Evolutionary conservation across 2,888 invertebrate species (phyloP).

Genomic region (Conus canariensis): DNA sequence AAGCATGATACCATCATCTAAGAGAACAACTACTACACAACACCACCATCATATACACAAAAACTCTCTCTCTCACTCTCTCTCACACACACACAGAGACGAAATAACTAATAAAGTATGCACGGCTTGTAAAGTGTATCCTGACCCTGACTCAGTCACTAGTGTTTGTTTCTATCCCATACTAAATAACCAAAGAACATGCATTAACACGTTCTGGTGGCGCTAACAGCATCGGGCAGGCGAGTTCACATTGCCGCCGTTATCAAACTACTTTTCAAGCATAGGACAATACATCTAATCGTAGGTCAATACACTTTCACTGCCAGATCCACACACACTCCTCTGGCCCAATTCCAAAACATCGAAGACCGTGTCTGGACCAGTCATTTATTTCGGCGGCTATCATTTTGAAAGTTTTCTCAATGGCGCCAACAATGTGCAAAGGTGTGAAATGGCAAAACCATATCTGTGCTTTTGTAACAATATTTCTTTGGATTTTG

Average conservation of each 20-base stretch:
- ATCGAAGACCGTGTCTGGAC: constrained; percentile 44
- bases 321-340: background rate
- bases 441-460: background rate
- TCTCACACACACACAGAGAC: too few relatives aligned
- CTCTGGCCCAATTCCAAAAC: constrained; percentile 36
- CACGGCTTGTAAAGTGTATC: too few relatives aligned
- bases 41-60: too few relatives aligned
- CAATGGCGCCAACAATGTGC: background rate
- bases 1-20: too few relatives aligned
- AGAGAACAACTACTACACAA: too few relatives aligned
- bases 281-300: background rate
- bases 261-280: constrained; percentile 12
- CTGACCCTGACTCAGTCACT: too few relatives aligned
- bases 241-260: background rate
- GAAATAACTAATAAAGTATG: too few relatives aligned
- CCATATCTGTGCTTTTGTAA: background rate
- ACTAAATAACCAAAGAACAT: background rate
- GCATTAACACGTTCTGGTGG: background rate
- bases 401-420: constrained; percentile 15
- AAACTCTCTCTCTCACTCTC: too few relatives aligned
- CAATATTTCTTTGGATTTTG: background rate
- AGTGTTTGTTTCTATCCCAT: too few relatives aligned
- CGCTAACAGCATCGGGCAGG: background rate
- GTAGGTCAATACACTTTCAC: constrained; percentile 25
- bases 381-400: constrained; percentile 46